A percentile compares a stretch with the other conserved stretches of the same genome.
Evolutionary conservation across 2,113 vertebrate species (phyloP).

Genomic region (Lepus europaeus): DNA sequence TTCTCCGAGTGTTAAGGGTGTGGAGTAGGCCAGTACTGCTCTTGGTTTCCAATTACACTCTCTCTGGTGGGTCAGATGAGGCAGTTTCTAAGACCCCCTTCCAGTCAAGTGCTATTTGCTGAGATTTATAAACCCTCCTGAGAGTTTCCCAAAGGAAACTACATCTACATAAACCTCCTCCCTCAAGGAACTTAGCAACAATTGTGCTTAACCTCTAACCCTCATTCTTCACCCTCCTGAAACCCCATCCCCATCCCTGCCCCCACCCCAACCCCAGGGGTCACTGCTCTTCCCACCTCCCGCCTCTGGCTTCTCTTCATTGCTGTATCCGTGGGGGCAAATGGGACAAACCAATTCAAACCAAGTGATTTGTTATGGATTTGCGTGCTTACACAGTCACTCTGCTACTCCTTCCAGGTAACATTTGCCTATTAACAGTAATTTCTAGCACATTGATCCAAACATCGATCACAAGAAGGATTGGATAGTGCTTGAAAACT

Average conservation of each 20-base stretch:
- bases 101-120: background rate
- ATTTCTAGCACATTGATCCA: conserved; percentile 71
- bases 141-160: background rate
- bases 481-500: conserved; percentile 61
- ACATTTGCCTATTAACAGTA: conserved; percentile 69
- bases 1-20: background rate
- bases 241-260: fast-evolving
- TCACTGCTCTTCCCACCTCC: fast-evolving
- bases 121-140: background rate
- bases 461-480: conserved; percentile 63
- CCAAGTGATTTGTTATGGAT: conserved; percentile 56
- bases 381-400: conserved; percentile 52
- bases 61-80: background rate
- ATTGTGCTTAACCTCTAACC: background rate
- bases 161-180: background rate
- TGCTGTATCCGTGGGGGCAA: background rate
- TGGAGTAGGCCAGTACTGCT: background rate
- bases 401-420: conserved; percentile 62
- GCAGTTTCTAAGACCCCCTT: background rate
- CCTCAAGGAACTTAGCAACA: conserved; percentile 1
- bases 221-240: background rate
- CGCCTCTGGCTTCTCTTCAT: background rate
- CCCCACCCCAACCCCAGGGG: background rate
- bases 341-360: background rate
- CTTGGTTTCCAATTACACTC: background rate